Conservation (phyloP, 2,888 invertebrate genomes). For the Tetragonula carbonaria region DNA sequence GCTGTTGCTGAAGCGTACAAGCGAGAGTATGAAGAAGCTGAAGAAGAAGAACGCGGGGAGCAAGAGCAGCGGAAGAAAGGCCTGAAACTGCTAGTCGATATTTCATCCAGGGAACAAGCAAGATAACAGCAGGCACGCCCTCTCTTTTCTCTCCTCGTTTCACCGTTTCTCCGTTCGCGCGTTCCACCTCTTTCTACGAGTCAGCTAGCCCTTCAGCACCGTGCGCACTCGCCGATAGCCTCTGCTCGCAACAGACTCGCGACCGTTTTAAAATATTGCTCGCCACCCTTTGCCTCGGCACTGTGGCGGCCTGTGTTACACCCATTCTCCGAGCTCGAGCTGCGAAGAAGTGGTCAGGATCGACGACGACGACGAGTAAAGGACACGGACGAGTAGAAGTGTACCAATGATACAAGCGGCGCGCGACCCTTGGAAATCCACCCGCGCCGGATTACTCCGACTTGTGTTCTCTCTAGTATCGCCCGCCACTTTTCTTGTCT, state of each 20-base stretch:
- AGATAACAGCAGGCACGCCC: constrained; percentile 79
- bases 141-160: constrained; percentile 69
- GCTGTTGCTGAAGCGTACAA: constrained; percentile 50
- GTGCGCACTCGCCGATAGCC: constrained; percentile 62
- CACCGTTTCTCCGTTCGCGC: constrained; percentile 61
- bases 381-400: constrained; percentile 39
- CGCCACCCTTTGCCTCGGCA: constrained; percentile 54
- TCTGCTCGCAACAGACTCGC: constrained; percentile 71
- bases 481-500: constrained; percentile 53
- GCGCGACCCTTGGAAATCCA: constrained; percentile 59
- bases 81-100: constrained; percentile 79
- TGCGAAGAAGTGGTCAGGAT: constrained; percentile 33
- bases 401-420: constrained; percentile 40
- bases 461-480: constrained; percentile 16
- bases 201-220: constrained; percentile 64
- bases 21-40: constrained; percentile 56
- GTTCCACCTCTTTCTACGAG: constrained; percentile 62
- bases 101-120: constrained; percentile 81
- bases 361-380: constrained; percentile 27
- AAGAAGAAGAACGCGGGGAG: constrained; percentile 53
- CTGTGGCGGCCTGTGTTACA: constrained; percentile 67
- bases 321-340: constrained; percentile 62
- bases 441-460: constrained; percentile 57
- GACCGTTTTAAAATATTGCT: constrained; percentile 72
- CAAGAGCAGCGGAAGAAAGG: constrained; percentile 57